A percentile compares a stretch with the other conserved stretches of the same genome.
Conservation (phyloP, 2,888 invertebrate species). For the Eutolmus rufibarbis region DNA sequence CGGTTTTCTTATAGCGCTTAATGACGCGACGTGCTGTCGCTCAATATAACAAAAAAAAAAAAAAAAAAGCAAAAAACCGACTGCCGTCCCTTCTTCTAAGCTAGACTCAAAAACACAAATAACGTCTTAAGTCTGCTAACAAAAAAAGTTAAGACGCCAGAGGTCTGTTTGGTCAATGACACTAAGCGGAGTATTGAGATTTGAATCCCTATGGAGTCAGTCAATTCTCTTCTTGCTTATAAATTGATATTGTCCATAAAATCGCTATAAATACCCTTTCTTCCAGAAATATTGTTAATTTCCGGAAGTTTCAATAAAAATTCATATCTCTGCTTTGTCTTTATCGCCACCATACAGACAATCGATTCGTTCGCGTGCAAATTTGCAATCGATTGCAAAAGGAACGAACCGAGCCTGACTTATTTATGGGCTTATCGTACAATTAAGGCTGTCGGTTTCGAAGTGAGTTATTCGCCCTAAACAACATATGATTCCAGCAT, state of each 20-base stretch:
- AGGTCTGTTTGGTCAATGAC: conserved; percentile 14
- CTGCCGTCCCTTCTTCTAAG: background rate
- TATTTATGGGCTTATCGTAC: background rate
- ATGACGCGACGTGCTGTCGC: background rate
- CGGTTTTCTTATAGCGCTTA: background rate
- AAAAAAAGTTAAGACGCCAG: background rate
- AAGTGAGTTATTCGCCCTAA: background rate
- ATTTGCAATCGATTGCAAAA: background rate
- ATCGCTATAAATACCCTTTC: background rate
- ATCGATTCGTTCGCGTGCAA: conserved; percentile 22
- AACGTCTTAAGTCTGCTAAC: background rate
- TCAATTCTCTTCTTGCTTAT: background rate
- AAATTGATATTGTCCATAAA: background rate
- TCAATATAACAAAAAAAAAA: conserved; percentile 1
- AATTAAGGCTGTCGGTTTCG: background rate
- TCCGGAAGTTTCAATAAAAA: conserved; percentile 8
- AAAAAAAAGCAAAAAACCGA: background rate
- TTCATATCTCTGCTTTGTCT: background rate
- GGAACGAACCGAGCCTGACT: background rate
- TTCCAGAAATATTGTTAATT: background rate
- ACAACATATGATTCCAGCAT: background rate
- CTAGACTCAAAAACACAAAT: background rate
- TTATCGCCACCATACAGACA: conserved; percentile 11
- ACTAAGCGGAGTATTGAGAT: background rate
- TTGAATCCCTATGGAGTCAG: background rate